Base-by-base conservation (phyloP, 2,888 invertebrate species). In the Argynnis bischoffii region DNA sequence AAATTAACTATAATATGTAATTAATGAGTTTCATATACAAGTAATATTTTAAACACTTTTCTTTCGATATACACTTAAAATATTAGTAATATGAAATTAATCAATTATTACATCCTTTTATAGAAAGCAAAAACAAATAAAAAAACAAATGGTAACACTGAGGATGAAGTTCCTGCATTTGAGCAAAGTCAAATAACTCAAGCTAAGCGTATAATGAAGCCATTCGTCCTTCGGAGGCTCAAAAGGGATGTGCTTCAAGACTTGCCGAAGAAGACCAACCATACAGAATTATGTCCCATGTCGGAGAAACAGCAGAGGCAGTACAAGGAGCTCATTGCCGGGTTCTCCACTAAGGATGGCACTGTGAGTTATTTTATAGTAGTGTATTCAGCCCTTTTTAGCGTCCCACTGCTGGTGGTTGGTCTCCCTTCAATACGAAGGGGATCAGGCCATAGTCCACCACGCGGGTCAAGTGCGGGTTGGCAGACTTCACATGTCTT, bases 141-240 rank as follows among this genome's bases (percentile, higher is more conserved):
- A 15, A 93, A 92, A 72, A 86, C 83, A 0, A 85, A 87, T 15
- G 87, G 85, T 18, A 86, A 84, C 3, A 59, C 64, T 1, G 94
- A 94, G 13, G 95, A 95, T 11, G 94, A 95, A 48, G 85, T 94
- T 21, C 96, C 96, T 0, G 89, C 95, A n/a, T 99, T 98, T 87
- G 99, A 98, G 83, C 95, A 95, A 81, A 96, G 97, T 67, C 97
- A 98, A 85, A 97, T 99, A 55, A 95, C 95, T 15, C 97, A 98
- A 79, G 99, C 99, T 0, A 99, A 99, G 83, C 94, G 96, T 61
- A 99, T 99, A 75, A 98, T 99, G 97, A 97, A 97, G 84, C 99
- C 99, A 0, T 99, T 99, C 85, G 95, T 99, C 3, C 92, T 99
- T 55, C 93, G 99, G 18, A 93, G 99, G 67, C 90, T 99, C 57